Conservation (phyloP, 2,113 vertebrate genomes). For the Benthochromis sp. region DNA sequence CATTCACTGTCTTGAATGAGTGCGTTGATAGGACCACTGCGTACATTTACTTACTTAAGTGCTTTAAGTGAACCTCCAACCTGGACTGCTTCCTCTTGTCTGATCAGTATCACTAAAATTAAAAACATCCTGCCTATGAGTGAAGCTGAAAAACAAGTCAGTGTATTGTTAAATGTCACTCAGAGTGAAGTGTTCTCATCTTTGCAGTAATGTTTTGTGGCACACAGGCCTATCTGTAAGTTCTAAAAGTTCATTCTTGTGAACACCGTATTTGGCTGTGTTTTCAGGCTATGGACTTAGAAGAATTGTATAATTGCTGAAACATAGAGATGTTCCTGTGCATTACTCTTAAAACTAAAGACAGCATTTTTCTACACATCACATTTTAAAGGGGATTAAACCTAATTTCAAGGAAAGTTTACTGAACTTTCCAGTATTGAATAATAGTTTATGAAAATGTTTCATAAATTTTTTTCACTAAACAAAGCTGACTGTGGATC, state of each 20-base stretch:
- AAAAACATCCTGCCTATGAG: background rate
- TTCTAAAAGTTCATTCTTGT: background rate
- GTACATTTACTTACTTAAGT: background rate
- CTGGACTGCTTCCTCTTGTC: background rate
- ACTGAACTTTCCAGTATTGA: background rate
- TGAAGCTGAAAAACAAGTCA: background rate
- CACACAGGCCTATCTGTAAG: background rate
- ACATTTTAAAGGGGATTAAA: background rate
- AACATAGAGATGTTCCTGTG: background rate
- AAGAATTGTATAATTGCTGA: background rate
- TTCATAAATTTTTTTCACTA: background rate
- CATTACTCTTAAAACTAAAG: background rate
- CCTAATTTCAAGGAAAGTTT: background rate
- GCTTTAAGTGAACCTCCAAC: background rate
- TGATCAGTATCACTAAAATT: background rate
- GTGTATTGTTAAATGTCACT: background rate
- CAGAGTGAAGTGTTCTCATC: background rate
- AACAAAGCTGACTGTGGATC: background rate
- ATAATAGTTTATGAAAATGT: background rate
- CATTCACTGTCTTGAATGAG: background rate
- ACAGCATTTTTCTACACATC: background rate
- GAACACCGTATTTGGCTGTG: background rate
- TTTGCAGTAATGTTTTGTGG: background rate
- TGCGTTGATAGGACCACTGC: background rate
- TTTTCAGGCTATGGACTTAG: background rate